phyloP scores from a whole-genome alignment of 2,797 vertebrate species.

The Psittacula derbiana region DNA sequence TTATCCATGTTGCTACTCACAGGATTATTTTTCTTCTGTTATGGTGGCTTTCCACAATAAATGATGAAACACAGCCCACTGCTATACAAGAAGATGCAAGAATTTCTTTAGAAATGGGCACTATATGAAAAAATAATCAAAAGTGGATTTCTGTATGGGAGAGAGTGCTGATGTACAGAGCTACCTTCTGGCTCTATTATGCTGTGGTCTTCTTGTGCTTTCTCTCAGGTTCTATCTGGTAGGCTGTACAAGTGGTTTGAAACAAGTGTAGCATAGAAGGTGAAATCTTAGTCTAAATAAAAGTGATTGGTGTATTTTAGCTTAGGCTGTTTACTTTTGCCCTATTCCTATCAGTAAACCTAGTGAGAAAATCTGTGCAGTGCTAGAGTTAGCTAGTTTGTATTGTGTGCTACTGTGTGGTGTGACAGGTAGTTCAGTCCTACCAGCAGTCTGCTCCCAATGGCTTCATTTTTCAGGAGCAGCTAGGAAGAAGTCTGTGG shows the following conservation, averaged over 20 bases:
- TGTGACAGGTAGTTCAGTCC: neutral
- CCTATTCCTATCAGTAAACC: neutral
- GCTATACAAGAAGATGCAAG: neutral
- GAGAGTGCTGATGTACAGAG: neutral
- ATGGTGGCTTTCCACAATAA: neutral
- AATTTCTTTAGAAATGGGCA: neutral
- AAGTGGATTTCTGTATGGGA: neutral
- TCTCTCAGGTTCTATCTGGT: neutral
- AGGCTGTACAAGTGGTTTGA: neutral
- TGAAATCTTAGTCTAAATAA: neutral
- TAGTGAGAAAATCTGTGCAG: neutral
- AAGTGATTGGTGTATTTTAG: neutral
- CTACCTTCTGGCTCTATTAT: neutral
- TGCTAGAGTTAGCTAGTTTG: neutral
- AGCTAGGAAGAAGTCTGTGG: neutral
- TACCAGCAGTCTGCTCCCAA: neutral
- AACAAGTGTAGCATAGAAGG: neutral
- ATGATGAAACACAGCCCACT: neutral
- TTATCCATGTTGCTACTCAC: neutral
- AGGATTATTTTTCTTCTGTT: neutral
- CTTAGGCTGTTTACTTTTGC: neutral
- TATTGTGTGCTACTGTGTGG: fast-evolving
- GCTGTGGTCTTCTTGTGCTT: neutral
- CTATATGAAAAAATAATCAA: neutral
- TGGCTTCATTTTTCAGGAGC: neutral